Evolutionary conservation across 2,113 vertebrate species (phyloP).

Genomic region (Salvator merianae): DNA sequence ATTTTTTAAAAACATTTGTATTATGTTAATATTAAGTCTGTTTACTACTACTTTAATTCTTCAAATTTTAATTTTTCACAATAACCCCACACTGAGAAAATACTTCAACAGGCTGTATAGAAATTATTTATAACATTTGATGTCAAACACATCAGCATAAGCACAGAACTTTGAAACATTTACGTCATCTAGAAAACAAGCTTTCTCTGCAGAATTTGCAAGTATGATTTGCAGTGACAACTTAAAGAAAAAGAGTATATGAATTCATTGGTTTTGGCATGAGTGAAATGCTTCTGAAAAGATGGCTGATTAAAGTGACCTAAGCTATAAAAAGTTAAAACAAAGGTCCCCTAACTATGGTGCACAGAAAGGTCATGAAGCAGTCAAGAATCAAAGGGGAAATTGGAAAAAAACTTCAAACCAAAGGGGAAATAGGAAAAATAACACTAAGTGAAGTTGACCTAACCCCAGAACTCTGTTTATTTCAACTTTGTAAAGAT

Average conservation of each 20-base stretch:
- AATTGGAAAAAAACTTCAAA: too few relatives aligned
- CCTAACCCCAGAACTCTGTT: too few relatives aligned
- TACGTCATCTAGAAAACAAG: neutral
- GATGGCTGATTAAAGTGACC: neutral
- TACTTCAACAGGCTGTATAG: too few relatives aligned
- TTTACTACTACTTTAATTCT: neutral
- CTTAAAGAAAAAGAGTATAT: neutral
- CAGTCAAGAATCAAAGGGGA: too few relatives aligned
- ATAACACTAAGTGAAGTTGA: too few relatives aligned
- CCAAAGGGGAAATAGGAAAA: too few relatives aligned
- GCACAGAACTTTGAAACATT: neutral
- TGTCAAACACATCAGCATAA: conserved; percentile 4
- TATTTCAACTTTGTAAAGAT: too few relatives aligned
- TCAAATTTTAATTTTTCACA: neutral
- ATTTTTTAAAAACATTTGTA: neutral
- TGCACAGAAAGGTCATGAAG: too few relatives aligned
- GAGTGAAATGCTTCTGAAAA: neutral
- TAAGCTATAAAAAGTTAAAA: neutral
- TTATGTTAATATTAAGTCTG: neutral
- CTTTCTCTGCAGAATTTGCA: neutral
- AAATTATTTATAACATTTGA: too few relatives aligned
- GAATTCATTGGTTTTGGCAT: neutral
- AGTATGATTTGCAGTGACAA: neutral
- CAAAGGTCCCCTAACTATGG: too few relatives aligned
- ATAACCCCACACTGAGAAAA: too few relatives aligned